phyloP scores from a whole-genome alignment of 1,140 invertebrate genomes.

The Mylabris phalerata region DNA sequence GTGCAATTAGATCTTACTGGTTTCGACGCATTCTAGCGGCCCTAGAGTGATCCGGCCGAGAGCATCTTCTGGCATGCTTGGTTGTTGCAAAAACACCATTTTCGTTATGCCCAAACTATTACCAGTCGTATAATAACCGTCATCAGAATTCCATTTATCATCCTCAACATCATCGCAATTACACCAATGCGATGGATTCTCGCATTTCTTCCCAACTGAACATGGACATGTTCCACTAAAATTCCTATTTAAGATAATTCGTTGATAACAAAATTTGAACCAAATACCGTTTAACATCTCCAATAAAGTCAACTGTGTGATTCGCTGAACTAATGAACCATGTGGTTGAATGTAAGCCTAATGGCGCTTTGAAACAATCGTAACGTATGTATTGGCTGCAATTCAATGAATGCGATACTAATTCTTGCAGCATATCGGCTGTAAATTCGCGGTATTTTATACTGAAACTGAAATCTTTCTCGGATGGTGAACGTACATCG shows the following conservation, averaged over 20 bases:
- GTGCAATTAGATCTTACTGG: constrained; percentile 57
- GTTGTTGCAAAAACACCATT: constrained; percentile 84
- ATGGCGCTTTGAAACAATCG: constrained; percentile 80
- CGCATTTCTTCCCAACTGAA: constrained; percentile 69
- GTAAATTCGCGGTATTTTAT: constrained; percentile 85
- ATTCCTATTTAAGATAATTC: constrained; percentile 14
- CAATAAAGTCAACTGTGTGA: constrained; percentile 73
- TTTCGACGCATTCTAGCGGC: constrained; percentile 88
- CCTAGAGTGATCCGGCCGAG: constrained; percentile 81
- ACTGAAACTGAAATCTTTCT: constrained; percentile 72
- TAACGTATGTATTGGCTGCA: constrained; percentile 89
- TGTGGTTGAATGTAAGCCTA: constrained; percentile 80
- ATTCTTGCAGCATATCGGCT: constrained; percentile 80
- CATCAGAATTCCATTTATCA: constrained; percentile 80
- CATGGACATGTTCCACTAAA: constrained; percentile 59
- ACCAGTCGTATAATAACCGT: constrained; percentile 72
- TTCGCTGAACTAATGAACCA: constrained; percentile 81
- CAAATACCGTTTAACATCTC: constrained; percentile 69
- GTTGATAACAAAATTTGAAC: background rate
- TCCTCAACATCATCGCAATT: constrained; percentile 79
- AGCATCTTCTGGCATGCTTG: constrained; percentile 70
- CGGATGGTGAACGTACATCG: constrained; percentile 67
- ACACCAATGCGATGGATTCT: constrained; percentile 71
- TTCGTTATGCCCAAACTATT: constrained; percentile 79
- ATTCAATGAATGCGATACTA: constrained; percentile 81